phyloP scores from a whole-genome alignment of 2,797 vertebrate species.

The Loris lydekkerianus region DNA sequence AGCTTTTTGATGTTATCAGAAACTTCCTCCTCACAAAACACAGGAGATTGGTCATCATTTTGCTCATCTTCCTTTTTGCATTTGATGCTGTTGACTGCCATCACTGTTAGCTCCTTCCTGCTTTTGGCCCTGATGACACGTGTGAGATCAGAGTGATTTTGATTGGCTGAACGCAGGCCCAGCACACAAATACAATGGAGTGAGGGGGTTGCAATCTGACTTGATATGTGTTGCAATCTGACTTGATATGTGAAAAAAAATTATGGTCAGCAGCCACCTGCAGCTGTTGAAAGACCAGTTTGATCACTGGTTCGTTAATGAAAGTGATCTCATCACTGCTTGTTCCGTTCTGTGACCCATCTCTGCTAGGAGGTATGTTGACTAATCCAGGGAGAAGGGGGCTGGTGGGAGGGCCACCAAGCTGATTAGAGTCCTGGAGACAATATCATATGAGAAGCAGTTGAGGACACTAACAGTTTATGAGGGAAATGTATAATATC shows the following conservation, averaged over 20 bases:
- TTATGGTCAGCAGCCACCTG: not conserved
- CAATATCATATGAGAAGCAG: not conserved
- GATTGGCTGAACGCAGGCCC: not conserved
- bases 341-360: not conserved
- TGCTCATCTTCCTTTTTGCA: not conserved
- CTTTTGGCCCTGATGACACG: slow-evolving; percentile 1
- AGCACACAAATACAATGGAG: not conserved
- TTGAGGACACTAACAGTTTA: not conserved
- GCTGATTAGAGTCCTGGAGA: not conserved
- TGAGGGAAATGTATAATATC: not conserved
- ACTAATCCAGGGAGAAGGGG: not conserved
- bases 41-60: slow-evolving; percentile 32
- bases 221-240: not conserved
- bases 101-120: not conserved
- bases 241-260: slow-evolving; percentile 1
- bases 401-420: not conserved
- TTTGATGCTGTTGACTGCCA: not conserved
- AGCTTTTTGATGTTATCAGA: slow-evolving; percentile 64
- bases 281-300: not conserved
- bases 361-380: not conserved
- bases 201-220: not conserved
- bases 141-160: not conserved
- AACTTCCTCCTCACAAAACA: slow-evolving; percentile 65
- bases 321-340: not conserved
- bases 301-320: not conserved